Percentiles rank a stretch among this genome's conserved stretches.
Evolutionary conservation across 2,797 vertebrate genomes (phyloP).

Genomic region (Gallinago stenura): DNA sequence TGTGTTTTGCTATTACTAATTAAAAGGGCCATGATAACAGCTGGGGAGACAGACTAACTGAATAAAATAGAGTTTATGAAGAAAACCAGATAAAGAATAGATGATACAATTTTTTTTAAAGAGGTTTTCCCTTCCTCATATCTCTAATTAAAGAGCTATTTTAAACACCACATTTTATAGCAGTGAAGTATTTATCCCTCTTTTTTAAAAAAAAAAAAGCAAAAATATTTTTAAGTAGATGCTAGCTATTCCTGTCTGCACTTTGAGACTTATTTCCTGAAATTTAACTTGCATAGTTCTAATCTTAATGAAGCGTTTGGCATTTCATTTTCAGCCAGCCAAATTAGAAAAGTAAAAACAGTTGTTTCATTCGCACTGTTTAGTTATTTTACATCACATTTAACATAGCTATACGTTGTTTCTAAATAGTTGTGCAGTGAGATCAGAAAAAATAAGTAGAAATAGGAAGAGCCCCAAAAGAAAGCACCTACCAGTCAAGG

Average conservation of each 20-base stretch:
- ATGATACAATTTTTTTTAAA: background rate
- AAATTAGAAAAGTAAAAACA: background rate
- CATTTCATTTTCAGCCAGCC: slow-evolving; percentile 28
- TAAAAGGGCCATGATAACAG: background rate
- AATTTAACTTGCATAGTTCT: slow-evolving; percentile 10
- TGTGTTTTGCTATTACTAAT: background rate
- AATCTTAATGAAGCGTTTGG: slow-evolving; percentile 38
- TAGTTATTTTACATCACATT: slow-evolving; percentile 9
- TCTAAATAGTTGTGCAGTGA: background rate
- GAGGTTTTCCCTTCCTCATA: background rate
- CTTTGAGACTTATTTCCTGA: slow-evolving; percentile 40
- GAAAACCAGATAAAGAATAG: background rate
- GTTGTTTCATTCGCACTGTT: background rate
- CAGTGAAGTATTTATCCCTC: background rate
- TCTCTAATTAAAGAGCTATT: background rate
- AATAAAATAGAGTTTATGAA: background rate
- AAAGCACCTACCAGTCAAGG: background rate
- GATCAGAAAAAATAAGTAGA: background rate
- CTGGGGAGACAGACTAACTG: background rate
- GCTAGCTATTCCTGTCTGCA: slow-evolving; percentile 30
- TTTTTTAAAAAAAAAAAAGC: background rate
- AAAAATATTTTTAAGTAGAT: slow-evolving; percentile 7
- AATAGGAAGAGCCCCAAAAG: slow-evolving; percentile 2
- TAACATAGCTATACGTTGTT: background rate
- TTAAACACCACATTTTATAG: background rate